phyloP scores from a whole-genome alignment of 2,113 vertebrate species.

The Caranx ignobilis region DNA sequence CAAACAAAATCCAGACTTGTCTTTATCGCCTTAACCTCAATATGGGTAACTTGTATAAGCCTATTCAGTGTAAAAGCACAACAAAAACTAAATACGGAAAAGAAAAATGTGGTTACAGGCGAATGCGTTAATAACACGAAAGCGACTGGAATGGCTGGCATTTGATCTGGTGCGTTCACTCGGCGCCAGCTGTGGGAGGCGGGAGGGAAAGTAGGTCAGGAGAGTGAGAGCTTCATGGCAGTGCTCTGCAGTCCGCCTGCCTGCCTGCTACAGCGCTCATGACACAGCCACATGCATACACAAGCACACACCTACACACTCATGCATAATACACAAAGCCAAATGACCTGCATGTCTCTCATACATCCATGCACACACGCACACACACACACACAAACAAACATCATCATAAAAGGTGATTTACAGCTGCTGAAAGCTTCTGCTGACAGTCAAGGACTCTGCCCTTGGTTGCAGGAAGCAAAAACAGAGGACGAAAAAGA shows the following conservation, averaged over 20 bases:
- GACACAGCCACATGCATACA: slow-evolving; percentile 60
- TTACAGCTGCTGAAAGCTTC: slow-evolving; percentile 67
- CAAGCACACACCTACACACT: slow-evolving; percentile 39
- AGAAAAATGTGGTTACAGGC: slow-evolving; percentile 32
- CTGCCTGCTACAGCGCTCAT: slow-evolving; percentile 45
- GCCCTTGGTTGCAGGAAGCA: slow-evolving; percentile 57
- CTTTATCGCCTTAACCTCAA: slow-evolving; percentile 41
- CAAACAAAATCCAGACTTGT: slow-evolving; percentile 26
- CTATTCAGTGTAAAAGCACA: slow-evolving; percentile 40
- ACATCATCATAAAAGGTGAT: slow-evolving; percentile 57
- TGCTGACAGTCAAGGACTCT: slow-evolving; percentile 67
- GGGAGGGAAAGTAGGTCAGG: slow-evolving; percentile 80
- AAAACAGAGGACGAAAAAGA: slow-evolving; percentile 23
- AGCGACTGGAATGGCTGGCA: slow-evolving; percentile 75
- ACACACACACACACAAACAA: slow-evolving; percentile 21
- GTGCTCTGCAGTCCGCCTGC: slow-evolving; percentile 47
- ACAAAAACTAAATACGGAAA: slow-evolving; percentile 38
- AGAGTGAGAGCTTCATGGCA: slow-evolving; percentile 64
- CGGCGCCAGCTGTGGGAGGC: slow-evolving; percentile 77
- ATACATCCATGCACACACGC: slow-evolving; percentile 1
- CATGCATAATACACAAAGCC: slow-evolving; percentile 53
- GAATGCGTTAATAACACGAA: slow-evolving; percentile 58
- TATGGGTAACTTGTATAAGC: slow-evolving; percentile 35
- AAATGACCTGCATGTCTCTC: slow-evolving; percentile 14
- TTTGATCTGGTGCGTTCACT: slow-evolving; percentile 72